These are phyloP conservation scores for Chelonoidis abingdonii DNA, from an alignment of 2,113 vertebrate species.

Conservation along the genomic window DNA sequence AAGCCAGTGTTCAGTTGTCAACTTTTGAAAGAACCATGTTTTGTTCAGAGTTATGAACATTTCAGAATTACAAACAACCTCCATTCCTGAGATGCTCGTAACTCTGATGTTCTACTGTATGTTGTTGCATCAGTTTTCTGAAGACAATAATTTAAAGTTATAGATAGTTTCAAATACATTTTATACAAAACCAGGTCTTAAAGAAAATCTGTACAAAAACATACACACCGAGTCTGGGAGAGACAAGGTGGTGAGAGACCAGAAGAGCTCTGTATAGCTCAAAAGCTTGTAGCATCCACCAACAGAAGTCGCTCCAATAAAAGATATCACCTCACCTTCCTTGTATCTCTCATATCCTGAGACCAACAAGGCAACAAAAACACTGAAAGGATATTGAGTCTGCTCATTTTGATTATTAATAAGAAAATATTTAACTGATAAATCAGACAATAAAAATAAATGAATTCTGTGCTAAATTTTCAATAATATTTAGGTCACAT, in stretches of 20 bases:
- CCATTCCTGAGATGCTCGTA: too few species aligned
- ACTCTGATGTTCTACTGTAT: too few species aligned
- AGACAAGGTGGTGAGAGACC: not conserved
- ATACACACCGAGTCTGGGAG: not conserved
- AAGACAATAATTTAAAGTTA: not conserved
- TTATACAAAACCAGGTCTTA: not conserved
- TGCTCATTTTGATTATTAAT: not conserved
- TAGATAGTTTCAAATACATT: not conserved
- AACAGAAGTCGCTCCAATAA: not conserved
- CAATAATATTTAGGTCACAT: not conserved
- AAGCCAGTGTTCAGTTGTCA: too few species aligned
- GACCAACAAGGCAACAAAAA: not conserved
- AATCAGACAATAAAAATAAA: not conserved
- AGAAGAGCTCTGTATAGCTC: not conserved
- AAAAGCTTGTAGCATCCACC: not conserved
- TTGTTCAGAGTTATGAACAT: too few species aligned
- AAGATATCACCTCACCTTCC: not conserved
- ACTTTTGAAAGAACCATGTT: too few species aligned
- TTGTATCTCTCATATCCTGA: not conserved
- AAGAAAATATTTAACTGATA: not conserved
- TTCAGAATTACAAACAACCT: too few species aligned
- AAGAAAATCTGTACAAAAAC: not conserved
- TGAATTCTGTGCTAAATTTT: constrained; percentile 1
- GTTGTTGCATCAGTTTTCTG: not conserved
- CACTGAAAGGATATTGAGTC: not conserved